A percentile compares a stretch with the other conserved stretches of the same genome.
Conservation (phyloP, 2,797 vertebrate species). For the Sternarchorhynchus goeldii region DNA sequence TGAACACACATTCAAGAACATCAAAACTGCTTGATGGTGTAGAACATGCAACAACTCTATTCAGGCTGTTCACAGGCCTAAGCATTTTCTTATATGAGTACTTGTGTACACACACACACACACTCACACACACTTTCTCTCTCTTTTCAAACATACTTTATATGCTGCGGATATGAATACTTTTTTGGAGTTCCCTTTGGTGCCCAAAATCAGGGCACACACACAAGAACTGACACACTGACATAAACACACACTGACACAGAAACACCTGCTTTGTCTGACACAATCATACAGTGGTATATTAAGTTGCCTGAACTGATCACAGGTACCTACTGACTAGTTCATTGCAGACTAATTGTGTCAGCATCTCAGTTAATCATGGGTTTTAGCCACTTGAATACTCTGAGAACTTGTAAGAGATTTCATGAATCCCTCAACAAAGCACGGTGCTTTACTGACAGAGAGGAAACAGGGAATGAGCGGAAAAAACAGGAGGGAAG, state of each 20-base stretch:
- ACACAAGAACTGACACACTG: conserved; percentile 74
- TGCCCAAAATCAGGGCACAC: conserved; percentile 70
- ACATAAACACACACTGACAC: conserved; percentile 72
- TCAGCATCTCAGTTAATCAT: background rate
- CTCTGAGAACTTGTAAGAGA: background rate
- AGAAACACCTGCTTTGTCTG: conserved; percentile 48
- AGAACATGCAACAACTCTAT: background rate
- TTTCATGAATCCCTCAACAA: conserved; percentile 42
- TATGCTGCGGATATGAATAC: conserved; percentile 32
- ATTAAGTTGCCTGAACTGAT: background rate
- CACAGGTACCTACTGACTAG: too few relatives aligned
- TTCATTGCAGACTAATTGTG: too few relatives aligned
- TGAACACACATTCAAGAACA: background rate
- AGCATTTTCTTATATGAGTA: background rate
- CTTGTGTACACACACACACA: background rate
- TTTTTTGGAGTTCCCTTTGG: conserved; percentile 64
- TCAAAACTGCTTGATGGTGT: background rate
- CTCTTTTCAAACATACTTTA: conserved; percentile 15
- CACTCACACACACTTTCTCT: background rate
- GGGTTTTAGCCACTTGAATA: background rate
- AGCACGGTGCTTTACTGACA: too few relatives aligned
- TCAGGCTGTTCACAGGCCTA: background rate
- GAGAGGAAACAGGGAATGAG: background rate
- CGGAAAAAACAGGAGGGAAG: background rate
- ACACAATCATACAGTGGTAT: conserved; percentile 29